Base-by-base conservation (phyloP, 2,113 vertebrate genomes). In the Corapipo altera region DNA sequence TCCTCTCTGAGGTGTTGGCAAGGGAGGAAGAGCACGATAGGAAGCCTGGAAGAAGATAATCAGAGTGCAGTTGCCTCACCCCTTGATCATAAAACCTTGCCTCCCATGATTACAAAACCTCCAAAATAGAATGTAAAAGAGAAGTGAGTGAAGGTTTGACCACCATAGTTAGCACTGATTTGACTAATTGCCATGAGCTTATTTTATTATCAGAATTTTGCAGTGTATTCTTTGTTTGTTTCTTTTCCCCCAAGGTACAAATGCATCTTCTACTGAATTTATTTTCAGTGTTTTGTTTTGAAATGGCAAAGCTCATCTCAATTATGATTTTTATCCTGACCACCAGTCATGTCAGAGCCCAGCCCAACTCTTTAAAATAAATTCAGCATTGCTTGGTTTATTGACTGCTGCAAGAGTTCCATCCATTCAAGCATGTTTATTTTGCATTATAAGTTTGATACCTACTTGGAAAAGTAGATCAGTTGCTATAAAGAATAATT, bases 281-380 rank as follows among this genome's bases (percentile, higher is more conserved):
- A 89, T 93, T 73, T 61, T 39, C 82, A 61, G 2, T 55, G 43
- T 59, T 96, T 93, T 94, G 59, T 81, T 95, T 89, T 91, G 80
- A 88, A 96, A 82, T 0, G 8, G 86, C n/a, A 87, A 90, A 80
- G 90, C 62, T 70, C 66, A 83, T 89, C 85, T 59, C 92, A 71
- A 8, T 88, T 69, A 62, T 3, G 73, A 59, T 96, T 95, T 95
- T 96, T 89, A 92, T 93, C 91, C 87, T 93, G 62, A 22, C 65
- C 70, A 88, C 58, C 85, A 54, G 75, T 91, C 58, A 59, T 85
- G 33, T 67, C 76, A 93, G 77, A 95, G 67, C 72, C 49, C n/a
- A 88, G 83, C 85, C 86, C 65, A 72, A 46, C 57, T 77, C 74
- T 94, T 93, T n/a, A 52, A 58, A 96, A 80, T 59, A 74, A 69